Evolutionary conservation across 2,113 vertebrate species (phyloP), one percentile per base, ranked within the genome.

Genomic region (Indicator indicator): DNA sequence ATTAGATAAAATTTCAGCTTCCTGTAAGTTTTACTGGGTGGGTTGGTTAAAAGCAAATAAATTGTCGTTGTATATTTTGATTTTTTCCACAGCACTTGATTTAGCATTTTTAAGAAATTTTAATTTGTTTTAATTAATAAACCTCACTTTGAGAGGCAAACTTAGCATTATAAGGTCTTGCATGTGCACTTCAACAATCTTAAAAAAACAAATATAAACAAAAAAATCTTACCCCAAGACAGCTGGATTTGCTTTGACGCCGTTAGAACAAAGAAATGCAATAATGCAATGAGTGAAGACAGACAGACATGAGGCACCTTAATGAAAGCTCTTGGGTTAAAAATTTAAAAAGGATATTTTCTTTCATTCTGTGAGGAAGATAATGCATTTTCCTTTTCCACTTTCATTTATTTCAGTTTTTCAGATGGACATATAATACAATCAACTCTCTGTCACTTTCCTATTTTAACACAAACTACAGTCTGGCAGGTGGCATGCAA

Each of bases 381-480:
- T 23, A 23, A 42, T 19, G 3, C 12, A 6, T 55, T 92, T 76
- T 36, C 21, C 11, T 79, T 85, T 82, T 58, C 58, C 1, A 1
- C 8, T 72, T 81, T 50, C 28, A 72, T 83, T 92, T 82, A 77
- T 85, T 82, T 89, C 33, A 67, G n/a, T 40, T 90, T 93, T 94
- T 91, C 52, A 92, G 59, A 55, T 1, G 3, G 71, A 27, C 73
- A 55, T 93, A 76, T 56, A 50, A 79, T 73, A 78, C 0, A 40
- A 23, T 67, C 67, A 92, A 59, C 77, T 86, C 73, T 42, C 18
- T 75, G 24, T 58, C 70, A 69, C 67, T 77, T 44, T 33, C 36
- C 72, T 52, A 42, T 81, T 89, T 88, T 84, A 75, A 70, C 12
- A 83, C 11, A n/a, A 69, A 33, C 55, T 58, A 46, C 30, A 63